phyloP scores from a whole-genome alignment of 1,140 invertebrate species.

The Bombus breviceps region DNA sequence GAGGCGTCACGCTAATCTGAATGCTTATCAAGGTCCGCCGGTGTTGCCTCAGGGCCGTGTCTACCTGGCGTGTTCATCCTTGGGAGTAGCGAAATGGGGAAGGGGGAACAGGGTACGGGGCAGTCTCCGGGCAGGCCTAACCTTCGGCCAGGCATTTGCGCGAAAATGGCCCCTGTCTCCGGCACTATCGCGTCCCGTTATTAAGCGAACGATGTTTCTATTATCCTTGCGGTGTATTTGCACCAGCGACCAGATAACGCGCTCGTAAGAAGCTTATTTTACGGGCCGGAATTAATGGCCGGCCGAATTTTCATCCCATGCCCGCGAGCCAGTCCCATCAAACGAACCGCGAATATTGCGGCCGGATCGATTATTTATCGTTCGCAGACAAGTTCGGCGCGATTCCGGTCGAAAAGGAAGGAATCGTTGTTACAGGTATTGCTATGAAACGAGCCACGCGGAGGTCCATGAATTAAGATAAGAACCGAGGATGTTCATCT shows the following conservation, averaged over 20 bases:
- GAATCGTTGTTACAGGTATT: background rate
- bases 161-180: constrained; percentile 47
- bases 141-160: constrained; percentile 24
- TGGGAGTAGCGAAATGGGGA: constrained; percentile 46
- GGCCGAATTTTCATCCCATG: constrained; percentile 24
- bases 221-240: constrained; percentile 50
- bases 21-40: constrained; percentile 79
- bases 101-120: background rate
- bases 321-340: background rate
- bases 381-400: background rate
- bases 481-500: background rate
- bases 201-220: constrained; percentile 56
- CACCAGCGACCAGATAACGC: constrained; percentile 27
- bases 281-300: constrained; percentile 8
- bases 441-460: background rate
- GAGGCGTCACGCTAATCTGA: constrained; percentile 81
- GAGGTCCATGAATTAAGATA: constrained; percentile 3
- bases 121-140: constrained; percentile 25
- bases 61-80: constrained; percentile 73
- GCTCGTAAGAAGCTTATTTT: constrained; percentile 46
- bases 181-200: constrained; percentile 38
- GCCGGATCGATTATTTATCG: background rate
- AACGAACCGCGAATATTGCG: background rate
- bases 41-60: constrained; percentile 77
- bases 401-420: background rate